Conservation (phyloP, 2,888 invertebrate species). For the Icerya purchasi region DNA sequence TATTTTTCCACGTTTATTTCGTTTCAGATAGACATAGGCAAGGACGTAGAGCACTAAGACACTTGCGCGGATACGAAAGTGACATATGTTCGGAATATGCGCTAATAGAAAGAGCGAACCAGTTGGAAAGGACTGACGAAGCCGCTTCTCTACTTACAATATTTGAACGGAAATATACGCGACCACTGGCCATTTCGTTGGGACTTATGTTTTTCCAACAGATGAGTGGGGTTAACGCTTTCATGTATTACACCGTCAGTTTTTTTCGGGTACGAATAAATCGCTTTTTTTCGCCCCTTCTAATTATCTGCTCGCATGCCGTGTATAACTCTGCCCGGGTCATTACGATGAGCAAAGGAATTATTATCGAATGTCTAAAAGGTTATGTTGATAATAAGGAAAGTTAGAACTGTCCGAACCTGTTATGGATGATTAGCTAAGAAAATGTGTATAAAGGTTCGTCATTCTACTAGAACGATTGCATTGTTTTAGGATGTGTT, state of each 20-base stretch:
- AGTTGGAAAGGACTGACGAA: slow-evolving; percentile 39
- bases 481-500: too few species aligned
- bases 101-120: slow-evolving; percentile 49
- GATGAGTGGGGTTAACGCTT: slow-evolving; percentile 81
- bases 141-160: slow-evolving; percentile 36
- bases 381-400: too few species aligned
- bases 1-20: too few species aligned
- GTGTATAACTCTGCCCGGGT: too few species aligned
- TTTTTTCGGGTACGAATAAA: slow-evolving; percentile 63
- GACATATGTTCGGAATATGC: slow-evolving; percentile 57
- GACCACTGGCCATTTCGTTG: slow-evolving; percentile 58
- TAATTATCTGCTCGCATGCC: too few species aligned
- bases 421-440: too few species aligned
- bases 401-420: too few species aligned
- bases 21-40: slow-evolving; percentile 37
- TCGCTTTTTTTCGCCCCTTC: too few species aligned
- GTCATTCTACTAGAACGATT: too few species aligned
- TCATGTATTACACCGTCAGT: slow-evolving; percentile 74
- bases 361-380: too few species aligned
- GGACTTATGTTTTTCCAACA: slow-evolving; percentile 92
- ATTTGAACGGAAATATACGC: slow-evolving; percentile 42
- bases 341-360: too few species aligned
- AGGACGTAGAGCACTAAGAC: slow-evolving; percentile 53
- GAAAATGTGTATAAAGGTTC: too few species aligned
- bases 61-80: slow-evolving; percentile 56